These are phyloP conservation scores for Tragelaphus scriptus DNA, from an alignment of 2,113 vertebrate species.

Conservation along the genomic window DNA sequence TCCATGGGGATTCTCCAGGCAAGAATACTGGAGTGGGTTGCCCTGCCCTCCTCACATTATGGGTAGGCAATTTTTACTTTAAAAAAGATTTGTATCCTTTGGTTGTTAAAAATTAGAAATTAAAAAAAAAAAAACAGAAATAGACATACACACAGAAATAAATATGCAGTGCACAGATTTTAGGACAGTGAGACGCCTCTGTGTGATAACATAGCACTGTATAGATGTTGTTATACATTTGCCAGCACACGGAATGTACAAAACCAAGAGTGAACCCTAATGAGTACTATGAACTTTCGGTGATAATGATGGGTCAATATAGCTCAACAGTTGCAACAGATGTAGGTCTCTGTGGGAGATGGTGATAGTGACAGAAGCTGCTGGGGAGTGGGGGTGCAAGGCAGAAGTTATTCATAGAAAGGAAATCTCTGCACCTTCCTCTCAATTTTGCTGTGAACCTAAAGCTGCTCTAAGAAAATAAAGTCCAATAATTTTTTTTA, in stretches of 20 bases:
- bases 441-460: background rate
- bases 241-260: background rate
- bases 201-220: background rate
- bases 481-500: background rate
- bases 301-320: background rate
- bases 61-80: background rate
- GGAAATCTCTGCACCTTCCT: background rate
- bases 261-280: background rate
- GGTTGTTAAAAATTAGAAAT: background rate
- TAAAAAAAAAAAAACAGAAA: background rate
- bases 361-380: fast-evolving
- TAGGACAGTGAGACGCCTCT: background rate
- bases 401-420: background rate
- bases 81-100: background rate
- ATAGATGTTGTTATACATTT: background rate
- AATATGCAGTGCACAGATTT: background rate
- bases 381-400: background rate
- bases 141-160: background rate
- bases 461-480: background rate
- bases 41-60: background rate
- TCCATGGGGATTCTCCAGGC: background rate
- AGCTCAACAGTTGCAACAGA: background rate
- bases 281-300: background rate
- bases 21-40: background rate
- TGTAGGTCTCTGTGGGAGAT: too few species aligned